These are phyloP conservation scores for Aphis gossypii DNA, from an alignment of 1,140 invertebrate genomes.

Conservation along the genomic window DNA sequence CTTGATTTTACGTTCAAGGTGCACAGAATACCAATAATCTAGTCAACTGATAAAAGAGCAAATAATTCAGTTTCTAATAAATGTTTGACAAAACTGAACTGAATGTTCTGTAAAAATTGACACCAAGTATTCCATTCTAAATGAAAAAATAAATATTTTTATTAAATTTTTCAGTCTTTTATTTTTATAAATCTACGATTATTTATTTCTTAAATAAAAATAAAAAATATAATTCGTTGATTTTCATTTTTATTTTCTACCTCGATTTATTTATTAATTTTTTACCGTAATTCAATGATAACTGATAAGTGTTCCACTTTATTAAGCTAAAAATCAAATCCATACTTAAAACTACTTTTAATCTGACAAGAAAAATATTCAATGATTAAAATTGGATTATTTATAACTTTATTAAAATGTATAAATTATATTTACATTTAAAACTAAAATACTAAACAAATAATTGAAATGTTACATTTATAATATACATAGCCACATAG, in stretches of 20 bases:
- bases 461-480: neutral
- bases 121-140: too few relatives aligned
- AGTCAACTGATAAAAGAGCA: neutral
- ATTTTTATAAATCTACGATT: neutral
- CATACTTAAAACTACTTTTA: too few relatives aligned
- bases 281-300: neutral
- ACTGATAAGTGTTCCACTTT: too few relatives aligned
- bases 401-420: neutral
- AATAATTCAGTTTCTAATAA: too few relatives aligned
- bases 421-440: neutral
- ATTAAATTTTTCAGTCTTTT: too few relatives aligned
- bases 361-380: neutral
- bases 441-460: neutral
- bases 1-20: neutral
- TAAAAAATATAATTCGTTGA: neutral
- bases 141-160: too few relatives aligned
- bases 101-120: too few relatives aligned
- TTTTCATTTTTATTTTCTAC: neutral
- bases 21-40: neutral
- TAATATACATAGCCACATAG: neutral
- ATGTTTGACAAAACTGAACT: too few relatives aligned
- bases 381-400: neutral
- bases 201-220: neutral
- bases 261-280: neutral
- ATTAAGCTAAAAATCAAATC: too few relatives aligned